A percentile compares a stretch with the other conserved stretches of the same genome.
phyloP scores from a whole-genome alignment of 2,888 invertebrate species.

The Lapara coniferarum region DNA sequence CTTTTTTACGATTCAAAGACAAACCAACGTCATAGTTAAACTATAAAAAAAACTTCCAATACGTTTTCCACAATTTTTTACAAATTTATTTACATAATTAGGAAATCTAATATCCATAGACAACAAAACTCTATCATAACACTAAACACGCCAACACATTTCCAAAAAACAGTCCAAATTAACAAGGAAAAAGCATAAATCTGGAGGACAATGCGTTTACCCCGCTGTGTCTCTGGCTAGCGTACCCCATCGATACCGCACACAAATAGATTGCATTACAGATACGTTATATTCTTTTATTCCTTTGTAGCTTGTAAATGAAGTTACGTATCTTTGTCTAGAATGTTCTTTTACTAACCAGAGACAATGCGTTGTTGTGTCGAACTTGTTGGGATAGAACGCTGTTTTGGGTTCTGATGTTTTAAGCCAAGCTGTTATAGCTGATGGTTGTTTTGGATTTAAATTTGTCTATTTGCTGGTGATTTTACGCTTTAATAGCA shows the following conservation, averaged over 20 bases:
- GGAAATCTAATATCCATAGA: neutral
- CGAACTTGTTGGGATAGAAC: neutral
- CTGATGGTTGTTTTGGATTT: no score
- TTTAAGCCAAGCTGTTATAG: no score
- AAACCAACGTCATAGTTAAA: neutral
- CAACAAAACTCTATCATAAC: neutral
- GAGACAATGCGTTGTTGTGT: neutral
- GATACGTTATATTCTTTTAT: slow-evolving; percentile 72
- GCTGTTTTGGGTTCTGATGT: no score
- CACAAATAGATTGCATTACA: slow-evolving; percentile 79
- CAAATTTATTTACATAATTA: neutral
- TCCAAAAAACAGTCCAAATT: slow-evolving; percentile 56
- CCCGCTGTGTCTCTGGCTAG: slow-evolving; percentile 41
- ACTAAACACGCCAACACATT: neutral
- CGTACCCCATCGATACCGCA: slow-evolving; percentile 74
- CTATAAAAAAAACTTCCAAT: neutral
- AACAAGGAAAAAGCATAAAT: slow-evolving; percentile 75
- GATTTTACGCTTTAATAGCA: no score
- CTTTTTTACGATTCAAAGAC: neutral
- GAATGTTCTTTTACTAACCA: neutral
- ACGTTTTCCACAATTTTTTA: no score
- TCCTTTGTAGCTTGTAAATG: slow-evolving; percentile 42
- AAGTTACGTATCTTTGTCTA: slow-evolving; percentile 21
- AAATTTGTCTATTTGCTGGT: no score
- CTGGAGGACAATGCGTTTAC: slow-evolving; percentile 65